Evolutionary conservation across 2,113 vertebrate species (phyloP), one percentile per base, ranked within the genome.

Genomic region (Bubo blakistoni): DNA sequence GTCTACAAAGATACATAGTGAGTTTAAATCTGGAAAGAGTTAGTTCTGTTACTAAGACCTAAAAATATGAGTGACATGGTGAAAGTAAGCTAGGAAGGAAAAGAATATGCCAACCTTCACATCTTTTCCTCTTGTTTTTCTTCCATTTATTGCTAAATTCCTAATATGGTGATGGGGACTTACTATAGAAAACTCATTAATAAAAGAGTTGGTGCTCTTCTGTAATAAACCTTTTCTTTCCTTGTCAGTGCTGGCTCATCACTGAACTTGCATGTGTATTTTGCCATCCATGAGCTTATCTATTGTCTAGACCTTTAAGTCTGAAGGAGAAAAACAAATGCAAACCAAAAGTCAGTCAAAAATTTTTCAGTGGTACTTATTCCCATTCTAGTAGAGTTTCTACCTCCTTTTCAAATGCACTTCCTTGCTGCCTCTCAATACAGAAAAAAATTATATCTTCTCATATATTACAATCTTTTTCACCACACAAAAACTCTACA

Each of bases 371-470:
- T 52, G 51, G 6, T 49, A 59, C 1, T 69, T 69, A 29, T 46
- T 77, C 9, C 0, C 0, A 4, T 22, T 46, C 6, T 16, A 58
- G 5, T 3, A 36, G 36, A 55, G 10, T n/a, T 78, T 81, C 19
- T 70, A n/a, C 4, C 1, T 67, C 19, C 15, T 59, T 44, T 63
- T 55, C 44, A 63, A 62, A 55, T 25, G 2, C 3, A 1, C 4
- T 77, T n/a, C 7, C 18, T 54, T 79, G 2, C 38, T 83, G 17
- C 15, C 12, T 61, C 46, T 54, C 29, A 26, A 4, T 59, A 16
- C 7, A 61, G 66, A 66, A 83, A 57, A 83, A 61, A 46, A 1
- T 15, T 27, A 27, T 25, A 5, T 67, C 65, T 15, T 55, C 13
- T 55, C 16, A 49, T 3, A 30, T 29, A 42, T 15, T n/a, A 13